Conservation (phyloP, 1,140 invertebrate species). For the Scaptomyza pallida region DNA sequence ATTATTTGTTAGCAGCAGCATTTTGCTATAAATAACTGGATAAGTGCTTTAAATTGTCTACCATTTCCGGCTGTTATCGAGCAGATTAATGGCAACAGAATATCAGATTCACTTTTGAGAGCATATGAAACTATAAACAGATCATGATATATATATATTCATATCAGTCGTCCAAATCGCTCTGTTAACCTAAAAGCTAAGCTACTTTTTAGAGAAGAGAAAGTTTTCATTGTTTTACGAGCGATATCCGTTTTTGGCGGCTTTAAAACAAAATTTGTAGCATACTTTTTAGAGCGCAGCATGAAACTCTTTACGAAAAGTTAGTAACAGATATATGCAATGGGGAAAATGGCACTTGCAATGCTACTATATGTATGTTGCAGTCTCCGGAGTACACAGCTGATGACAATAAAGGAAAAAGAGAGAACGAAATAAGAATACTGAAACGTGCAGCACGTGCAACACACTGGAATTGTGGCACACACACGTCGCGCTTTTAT, state of each 20-base stretch:
- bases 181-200: background rate
- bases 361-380: background rate
- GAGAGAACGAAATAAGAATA: too few relatives aligned
- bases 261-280: constrained; percentile 76
- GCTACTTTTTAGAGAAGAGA: constrained; percentile 8
- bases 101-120: background rate
- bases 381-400: constrained; percentile 21
- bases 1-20: background rate
- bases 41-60: background rate
- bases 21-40: background rate
- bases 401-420: constrained; percentile 38
- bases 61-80: background rate
- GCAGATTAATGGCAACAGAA: background rate
- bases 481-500: constrained; percentile 67
- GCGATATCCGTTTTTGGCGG: constrained; percentile 61
- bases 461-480: constrained; percentile 28
- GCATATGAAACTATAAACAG: background rate
- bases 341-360: constrained; percentile 7
- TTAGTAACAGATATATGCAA: constrained; percentile 54
- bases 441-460: constrained; percentile 50
- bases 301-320: constrained; percentile 31
- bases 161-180: too few relatives aligned
- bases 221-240: constrained; percentile 69
- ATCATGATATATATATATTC: background rate
- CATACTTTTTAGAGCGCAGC: constrained; percentile 56